Evolutionary conservation across 2,888 invertebrate species (phyloP).

Genomic region (Dryadula phaetusa): DNA sequence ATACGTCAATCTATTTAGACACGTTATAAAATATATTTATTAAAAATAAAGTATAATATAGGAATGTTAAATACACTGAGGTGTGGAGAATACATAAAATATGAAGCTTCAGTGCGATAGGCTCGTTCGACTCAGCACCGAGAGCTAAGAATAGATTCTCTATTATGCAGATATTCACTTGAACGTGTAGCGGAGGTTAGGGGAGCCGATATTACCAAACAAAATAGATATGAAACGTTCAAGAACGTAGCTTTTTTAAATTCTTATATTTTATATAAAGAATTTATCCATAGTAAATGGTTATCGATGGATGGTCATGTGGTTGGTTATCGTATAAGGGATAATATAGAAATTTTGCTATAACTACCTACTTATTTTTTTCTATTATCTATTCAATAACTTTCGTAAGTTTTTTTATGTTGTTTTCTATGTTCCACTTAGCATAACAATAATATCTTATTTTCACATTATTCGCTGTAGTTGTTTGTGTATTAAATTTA

Average conservation of each 20-base stretch:
- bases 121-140: conserved; percentile 3
- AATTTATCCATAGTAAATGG: background rate
- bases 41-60: background rate
- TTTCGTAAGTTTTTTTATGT: no score
- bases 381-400: no score
- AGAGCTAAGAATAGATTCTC: conserved; percentile 32
- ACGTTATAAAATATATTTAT: background rate
- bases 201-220: conserved; percentile 40
- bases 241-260: background rate
- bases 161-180: conserved; percentile 33
- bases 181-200: conserved; percentile 43
- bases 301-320: background rate
- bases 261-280: background rate
- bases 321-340: no score
- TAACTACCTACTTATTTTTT: no score
- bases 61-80: conserved; percentile 1
- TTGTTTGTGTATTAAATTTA: no score
- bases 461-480: no score
- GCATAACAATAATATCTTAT: no score
- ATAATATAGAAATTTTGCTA: no score
- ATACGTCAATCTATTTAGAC: no score
- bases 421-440: no score
- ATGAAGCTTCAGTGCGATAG: conserved; percentile 13
- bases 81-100: conserved; percentile 17
- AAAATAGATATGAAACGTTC: conserved; percentile 44